Conservation (phyloP, 2,113 vertebrate species). For the Thamnophis sirtalis region DNA sequence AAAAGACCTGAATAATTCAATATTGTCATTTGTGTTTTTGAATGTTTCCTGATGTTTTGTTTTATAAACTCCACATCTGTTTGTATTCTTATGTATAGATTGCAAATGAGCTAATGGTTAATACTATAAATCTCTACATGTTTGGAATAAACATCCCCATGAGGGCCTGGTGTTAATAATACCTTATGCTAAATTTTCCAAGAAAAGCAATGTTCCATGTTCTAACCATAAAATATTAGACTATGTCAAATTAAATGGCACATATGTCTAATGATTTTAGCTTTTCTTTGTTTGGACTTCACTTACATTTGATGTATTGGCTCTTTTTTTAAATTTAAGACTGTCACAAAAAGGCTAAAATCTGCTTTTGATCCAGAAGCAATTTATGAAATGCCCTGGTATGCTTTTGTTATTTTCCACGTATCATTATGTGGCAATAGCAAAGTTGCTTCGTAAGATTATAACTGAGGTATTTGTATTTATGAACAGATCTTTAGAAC, state of each 20-base stretch:
- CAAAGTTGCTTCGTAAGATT: background rate
- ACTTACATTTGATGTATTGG: conserved; percentile 3
- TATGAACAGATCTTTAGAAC: background rate
- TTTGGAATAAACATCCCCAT: conserved; percentile 11
- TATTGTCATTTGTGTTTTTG: background rate
- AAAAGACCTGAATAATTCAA: background rate
- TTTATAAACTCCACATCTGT: background rate
- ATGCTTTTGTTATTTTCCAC: background rate
- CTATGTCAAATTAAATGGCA: conserved; percentile 19
- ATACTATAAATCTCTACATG: conserved; percentile 2
- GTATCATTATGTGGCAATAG: background rate
- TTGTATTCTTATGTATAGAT: conserved; percentile 1
- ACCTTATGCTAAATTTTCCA: conserved; percentile 6
- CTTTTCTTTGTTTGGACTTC: conserved; percentile 18
- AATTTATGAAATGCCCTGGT: background rate
- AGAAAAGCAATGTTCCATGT: background rate
- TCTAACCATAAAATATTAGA: conserved; percentile 7
- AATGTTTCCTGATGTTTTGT: background rate
- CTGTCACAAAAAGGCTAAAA: conserved; percentile 10
- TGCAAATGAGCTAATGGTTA: background rate
- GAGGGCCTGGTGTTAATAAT: background rate
- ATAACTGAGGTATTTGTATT: background rate
- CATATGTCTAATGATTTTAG: conserved; percentile 1
- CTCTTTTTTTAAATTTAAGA: background rate
- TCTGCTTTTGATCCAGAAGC: background rate